Conservation (phyloP, 2,797 vertebrate species). For the Syndactyla subalaris region DNA sequence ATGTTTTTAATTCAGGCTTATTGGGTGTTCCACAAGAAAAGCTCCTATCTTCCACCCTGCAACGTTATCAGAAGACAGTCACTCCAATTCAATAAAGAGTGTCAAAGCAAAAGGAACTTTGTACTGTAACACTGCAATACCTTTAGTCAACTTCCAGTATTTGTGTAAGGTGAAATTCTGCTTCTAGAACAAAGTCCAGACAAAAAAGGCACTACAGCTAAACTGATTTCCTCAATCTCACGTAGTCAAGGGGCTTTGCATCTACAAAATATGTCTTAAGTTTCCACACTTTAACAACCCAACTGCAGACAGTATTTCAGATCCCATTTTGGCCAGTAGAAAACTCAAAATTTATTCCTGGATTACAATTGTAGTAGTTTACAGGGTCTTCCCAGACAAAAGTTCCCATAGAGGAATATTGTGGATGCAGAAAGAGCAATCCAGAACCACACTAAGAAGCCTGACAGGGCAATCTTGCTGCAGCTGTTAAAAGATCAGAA, state of each 20-base stretch:
- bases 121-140: conserved; percentile 26
- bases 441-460: neutral
- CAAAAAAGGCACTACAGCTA: neutral
- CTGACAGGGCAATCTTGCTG: neutral
- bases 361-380: neutral
- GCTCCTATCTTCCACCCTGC: neutral
- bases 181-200: conserved; percentile 53
- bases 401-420: neutral
- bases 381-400: neutral
- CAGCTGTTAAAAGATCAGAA: neutral
- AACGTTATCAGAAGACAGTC: neutral
- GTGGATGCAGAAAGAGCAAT: neutral
- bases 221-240: neutral
- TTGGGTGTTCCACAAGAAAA: neutral
- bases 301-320: neutral
- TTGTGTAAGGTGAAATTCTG: conserved; percentile 52
- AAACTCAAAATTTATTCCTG: neutral
- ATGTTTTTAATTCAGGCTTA: neutral
- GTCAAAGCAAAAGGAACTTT: conserved; percentile 56
- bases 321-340: neutral
- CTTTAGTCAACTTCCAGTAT: conserved; percentile 41
- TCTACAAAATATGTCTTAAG: neutral
- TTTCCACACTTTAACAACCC: neutral
- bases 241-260: neutral
- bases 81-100: neutral